Conservation (phyloP, 2,888 invertebrate genomes). For the Kryphioiulus occultus region DNA sequence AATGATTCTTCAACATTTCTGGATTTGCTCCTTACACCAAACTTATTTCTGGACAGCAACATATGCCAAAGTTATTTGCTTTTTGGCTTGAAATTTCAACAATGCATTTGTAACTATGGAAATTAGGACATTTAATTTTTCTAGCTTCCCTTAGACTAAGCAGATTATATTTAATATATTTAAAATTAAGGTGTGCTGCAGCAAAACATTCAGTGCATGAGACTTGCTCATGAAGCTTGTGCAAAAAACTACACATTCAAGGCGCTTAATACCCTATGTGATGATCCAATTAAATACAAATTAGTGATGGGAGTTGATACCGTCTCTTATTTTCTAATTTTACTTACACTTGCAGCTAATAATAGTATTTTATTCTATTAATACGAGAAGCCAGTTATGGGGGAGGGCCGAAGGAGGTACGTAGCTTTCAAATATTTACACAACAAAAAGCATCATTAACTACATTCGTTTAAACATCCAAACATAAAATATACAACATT, state of each 20-base stretch:
- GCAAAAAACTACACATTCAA: conserved; percentile 14
- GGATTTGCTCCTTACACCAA: too few relatives aligned
- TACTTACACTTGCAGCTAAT: not conserved
- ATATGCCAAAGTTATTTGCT: not conserved
- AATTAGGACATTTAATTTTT: not conserved
- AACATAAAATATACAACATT: conserved; percentile 35
- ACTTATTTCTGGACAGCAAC: not conserved
- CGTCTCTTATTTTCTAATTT: not conserved
- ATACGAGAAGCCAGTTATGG: not conserved
- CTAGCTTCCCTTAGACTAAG: not conserved
- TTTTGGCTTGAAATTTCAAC: not conserved
- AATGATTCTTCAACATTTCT: too few relatives aligned
- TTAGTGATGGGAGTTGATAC: not conserved
- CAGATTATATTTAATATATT: too few relatives aligned
- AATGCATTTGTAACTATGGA: not conserved
- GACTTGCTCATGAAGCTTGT: not conserved
- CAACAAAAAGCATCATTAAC: not conserved
- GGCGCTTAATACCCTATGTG: conserved; percentile 6
- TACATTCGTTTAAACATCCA: conserved; percentile 24
- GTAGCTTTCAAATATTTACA: not conserved
- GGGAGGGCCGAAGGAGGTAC: not conserved
- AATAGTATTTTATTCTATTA: not conserved
- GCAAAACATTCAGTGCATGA: not conserved
- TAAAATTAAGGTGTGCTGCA: not conserved
- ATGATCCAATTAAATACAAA: not conserved